Conservation (phyloP, 2,888 invertebrate genomes). For the Drosophila nr. medialis region DNA sequence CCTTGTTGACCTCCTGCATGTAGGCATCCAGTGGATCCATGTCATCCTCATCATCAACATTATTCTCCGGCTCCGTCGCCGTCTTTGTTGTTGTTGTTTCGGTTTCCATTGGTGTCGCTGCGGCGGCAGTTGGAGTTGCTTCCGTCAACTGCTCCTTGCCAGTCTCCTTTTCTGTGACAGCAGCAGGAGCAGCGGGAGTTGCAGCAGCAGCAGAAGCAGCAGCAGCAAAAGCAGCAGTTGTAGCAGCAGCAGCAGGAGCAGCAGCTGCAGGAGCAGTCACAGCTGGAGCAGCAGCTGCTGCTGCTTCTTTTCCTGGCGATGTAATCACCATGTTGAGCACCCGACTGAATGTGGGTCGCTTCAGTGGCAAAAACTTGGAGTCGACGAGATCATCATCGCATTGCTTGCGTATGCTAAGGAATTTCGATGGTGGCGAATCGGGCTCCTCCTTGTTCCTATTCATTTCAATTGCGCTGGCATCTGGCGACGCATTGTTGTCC, state of each 20-base stretch:
- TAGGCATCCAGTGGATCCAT: constrained; percentile 98
- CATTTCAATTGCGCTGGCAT: constrained; percentile 46
- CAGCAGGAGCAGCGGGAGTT: not conserved
- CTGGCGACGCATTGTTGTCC: constrained; percentile 85
- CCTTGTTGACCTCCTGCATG: constrained; percentile 93
- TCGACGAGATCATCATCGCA: constrained; percentile 80
- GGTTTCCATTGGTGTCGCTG: constrained; percentile 14
- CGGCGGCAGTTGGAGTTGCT: not conserved
- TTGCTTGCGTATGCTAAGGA: constrained; percentile 78
- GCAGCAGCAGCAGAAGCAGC: not conserved
- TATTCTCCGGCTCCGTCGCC: constrained; percentile 86
- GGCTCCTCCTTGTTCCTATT: constrained; percentile 71
- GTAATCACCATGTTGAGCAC: constrained; percentile 55
- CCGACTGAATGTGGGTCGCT: constrained; percentile 66
- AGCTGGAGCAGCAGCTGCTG: not conserved
- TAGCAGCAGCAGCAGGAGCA: not conserved
- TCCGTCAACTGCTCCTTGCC: not conserved
- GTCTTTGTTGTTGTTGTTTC: constrained; percentile 14
- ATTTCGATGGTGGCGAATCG: constrained; percentile 82
- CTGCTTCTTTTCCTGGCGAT: constrained; percentile 12
- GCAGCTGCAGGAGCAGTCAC: not conserved
- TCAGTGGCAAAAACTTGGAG: constrained; percentile 66
- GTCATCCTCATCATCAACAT: constrained; percentile 87
- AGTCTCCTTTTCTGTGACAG: constrained; percentile 3
- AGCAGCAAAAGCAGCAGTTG: not conserved